phyloP scores from a whole-genome alignment of 1,140 invertebrate species.

The Micrasema minimum region DNA sequence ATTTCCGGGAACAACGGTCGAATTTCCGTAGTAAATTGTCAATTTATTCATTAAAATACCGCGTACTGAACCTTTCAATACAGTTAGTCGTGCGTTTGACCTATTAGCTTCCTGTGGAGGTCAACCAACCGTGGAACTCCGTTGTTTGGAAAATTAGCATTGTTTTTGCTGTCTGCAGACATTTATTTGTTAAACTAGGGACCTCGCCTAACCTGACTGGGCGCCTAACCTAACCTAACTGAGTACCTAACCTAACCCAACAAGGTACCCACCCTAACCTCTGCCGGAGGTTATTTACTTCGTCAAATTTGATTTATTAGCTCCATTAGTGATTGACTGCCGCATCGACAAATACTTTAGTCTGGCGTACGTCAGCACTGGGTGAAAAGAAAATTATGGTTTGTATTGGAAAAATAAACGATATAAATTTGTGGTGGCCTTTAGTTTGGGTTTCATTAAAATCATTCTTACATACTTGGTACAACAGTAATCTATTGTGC shows the following conservation, averaged over 20 bases:
- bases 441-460: too few species aligned
- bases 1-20: neutral
- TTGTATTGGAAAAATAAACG: too few species aligned
- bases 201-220: too few species aligned
- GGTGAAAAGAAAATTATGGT: too few species aligned
- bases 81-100: neutral
- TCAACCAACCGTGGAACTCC: slow-evolving; percentile 8
- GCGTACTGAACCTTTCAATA: neutral
- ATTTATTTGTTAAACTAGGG: too few species aligned
- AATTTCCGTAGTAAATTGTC: neutral
- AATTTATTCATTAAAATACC: neutral
- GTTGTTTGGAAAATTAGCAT: slow-evolving; percentile 20
- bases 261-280: neutral
- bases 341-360: too few species aligned
- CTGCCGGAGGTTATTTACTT: slow-evolving; percentile 14
- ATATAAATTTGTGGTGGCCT: too few species aligned
- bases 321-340: slow-evolving; percentile 15
- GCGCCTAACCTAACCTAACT: too few species aligned
- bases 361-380: too few species aligned
- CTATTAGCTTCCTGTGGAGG: neutral
- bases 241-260: too few species aligned
- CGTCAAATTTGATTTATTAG: slow-evolving; percentile 34
- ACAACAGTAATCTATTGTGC: too few species aligned
- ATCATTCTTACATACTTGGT: too few species aligned
- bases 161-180: neutral